These are phyloP conservation scores for Hylomyscus alleni DNA, from an alignment of 2,797 vertebrate genomes.

Conservation along the genomic window DNA sequence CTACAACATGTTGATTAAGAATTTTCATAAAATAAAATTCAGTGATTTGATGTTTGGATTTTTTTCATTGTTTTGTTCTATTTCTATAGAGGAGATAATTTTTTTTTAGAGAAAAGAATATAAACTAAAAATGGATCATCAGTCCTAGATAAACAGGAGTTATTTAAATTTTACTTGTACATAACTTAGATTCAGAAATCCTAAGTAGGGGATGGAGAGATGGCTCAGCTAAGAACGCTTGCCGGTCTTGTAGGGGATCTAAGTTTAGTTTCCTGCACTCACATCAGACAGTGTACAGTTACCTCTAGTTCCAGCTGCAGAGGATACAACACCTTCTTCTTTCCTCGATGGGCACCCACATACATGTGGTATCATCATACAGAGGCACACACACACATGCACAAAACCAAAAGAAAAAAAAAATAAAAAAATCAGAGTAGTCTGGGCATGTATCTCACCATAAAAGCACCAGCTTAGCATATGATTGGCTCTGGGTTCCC, in stretches of 20 bases:
- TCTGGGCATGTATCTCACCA: background rate
- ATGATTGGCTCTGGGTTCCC: background rate
- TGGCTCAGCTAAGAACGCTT: too few relatives aligned
- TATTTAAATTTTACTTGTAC: slow-evolving; percentile 22
- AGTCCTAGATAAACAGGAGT: slow-evolving; percentile 5
- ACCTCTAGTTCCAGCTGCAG: background rate
- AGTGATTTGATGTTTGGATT: background rate
- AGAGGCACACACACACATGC: background rate
- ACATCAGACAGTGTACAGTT: background rate
- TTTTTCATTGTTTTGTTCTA: background rate
- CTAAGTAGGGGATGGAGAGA: background rate
- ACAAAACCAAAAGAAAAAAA: background rate
- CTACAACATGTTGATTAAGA: slow-evolving; percentile 6
- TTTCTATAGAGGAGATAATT: background rate
- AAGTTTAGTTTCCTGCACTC: background rate
- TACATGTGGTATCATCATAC: background rate
- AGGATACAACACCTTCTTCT: background rate
- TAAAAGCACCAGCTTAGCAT: background rate
- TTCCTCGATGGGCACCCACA: background rate
- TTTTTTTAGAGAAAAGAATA: background rate
- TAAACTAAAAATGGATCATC: background rate
- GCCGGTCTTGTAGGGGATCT: too few relatives aligned
- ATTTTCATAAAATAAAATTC: slow-evolving; percentile 5
- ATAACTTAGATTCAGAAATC: slow-evolving; percentile 23
- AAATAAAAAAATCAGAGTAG: background rate